Evolutionary conservation across 35 echinoderm and acorn worm genomes (phyloP), one percentile per base, ranked within the genome.

Genomic region (Apostichopus parvimensis): DNA sequence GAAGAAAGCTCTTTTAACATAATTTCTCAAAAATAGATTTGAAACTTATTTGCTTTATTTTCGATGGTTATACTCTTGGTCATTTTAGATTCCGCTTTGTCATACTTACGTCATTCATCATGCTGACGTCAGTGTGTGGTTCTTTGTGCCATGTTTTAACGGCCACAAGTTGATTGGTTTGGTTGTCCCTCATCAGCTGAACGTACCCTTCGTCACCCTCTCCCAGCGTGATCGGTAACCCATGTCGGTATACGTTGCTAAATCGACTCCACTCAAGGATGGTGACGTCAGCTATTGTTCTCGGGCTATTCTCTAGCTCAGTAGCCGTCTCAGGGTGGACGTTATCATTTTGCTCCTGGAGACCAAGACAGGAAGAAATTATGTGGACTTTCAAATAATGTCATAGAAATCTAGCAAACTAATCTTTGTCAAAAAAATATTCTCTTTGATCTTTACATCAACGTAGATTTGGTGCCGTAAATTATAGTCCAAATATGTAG

Each of bases 141-240:
- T 34, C 68, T 54, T 72, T 68, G 68, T 88, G 86, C 86, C 86
- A 88, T 73, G 86, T 88, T 62, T 88, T 88, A 8, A 88, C 86
- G 10, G 86, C 86, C 4, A 88, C 86, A 6, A 73, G 64, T 88
- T 88, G 58, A 7, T 54, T 54, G 23, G 86, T 72, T 52, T 66
- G 13, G 20, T 6, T 88, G n/a, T 88, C 86, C 61, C 54, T 88
- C 86, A 88, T 88, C 62, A 88, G 25, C 58, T 24, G 26, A 15
- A 88, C 86, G 28, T 53, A 72, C 7, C 86, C 86, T 54, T 88
- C 20, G 60, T 68, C 86, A 65, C 86, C 86, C 62, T 88, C 68
- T 9, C 86, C 86, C 57, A 88, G 86, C 15, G 54, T 66, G 11
- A 88, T 57, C 6, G 86, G 86, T 34, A 88, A 72, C 9, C 86